Base-by-base conservation (phyloP, 2,797 vertebrate genomes). In the Poeciliopsis presidionis region DNA sequence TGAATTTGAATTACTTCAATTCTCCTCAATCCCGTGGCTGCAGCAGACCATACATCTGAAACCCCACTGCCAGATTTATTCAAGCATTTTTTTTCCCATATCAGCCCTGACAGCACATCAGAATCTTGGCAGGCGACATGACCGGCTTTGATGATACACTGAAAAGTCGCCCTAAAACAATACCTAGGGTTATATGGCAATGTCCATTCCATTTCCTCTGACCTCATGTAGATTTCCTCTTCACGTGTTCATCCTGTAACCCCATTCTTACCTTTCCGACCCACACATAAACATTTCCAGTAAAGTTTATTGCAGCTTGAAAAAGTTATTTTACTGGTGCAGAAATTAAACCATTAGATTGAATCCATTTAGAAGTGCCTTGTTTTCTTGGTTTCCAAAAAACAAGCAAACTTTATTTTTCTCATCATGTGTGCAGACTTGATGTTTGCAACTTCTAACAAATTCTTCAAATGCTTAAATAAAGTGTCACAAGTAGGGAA, bases 171-270 rank as follows among this genome's bases (percentile, higher is more conserved):
- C 36, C 59, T 25, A 83, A 87, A 80, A 93, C 92, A 92, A 91
- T 91, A 82, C 69, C 61, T 11, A 55, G 84, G 84, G 91, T 92
- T 84, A 84, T 25, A 69, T 46, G 78, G 82, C 77, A 83, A 76
- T 28, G 74, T 82, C 80, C 82, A 75, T 51, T 86, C 63, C 69
- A 75, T 81, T 91, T 94, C 92, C 94, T 83, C 73, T 86, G 73
- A 36, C 84, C 83, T 90, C 74, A 87, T 79, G 84, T 89, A 80
- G 84, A 88, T 86, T 90, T 93, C 92, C 91, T 89, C 78, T 65
- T 76, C 53, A 30, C 61, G 63, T 77, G 87, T 75, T 81, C 88
- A 87, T 88, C 86, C 90, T 86, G 77, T 85, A 74, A 71, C 76
- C 88, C 47, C 88, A 77, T 28, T 83, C 87, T 88, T 86, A 65